phyloP scores from a whole-genome alignment of 2,113 vertebrate genomes.

The Willisornis vidua region DNA sequence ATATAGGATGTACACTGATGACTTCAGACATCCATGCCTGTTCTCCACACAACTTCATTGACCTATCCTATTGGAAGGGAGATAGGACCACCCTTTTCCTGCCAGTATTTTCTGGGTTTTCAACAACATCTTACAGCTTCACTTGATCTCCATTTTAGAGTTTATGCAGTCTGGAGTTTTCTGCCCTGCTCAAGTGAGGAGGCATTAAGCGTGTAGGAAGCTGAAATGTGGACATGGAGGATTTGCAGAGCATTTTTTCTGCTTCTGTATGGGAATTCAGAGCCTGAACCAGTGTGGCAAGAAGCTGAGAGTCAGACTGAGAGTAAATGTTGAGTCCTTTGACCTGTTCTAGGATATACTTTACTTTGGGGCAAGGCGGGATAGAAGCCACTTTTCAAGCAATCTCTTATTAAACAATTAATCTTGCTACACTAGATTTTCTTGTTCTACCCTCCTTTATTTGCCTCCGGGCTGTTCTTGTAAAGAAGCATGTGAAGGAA shows the following conservation, averaged over 20 bases:
- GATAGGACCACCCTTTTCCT: background rate
- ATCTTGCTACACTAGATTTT: conserved; percentile 2
- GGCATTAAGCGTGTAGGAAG: background rate
- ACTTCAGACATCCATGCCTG: background rate
- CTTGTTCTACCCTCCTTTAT: background rate
- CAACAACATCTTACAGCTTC: background rate
- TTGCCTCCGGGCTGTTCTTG: background rate
- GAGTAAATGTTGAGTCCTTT: background rate
- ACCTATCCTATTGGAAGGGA: background rate
- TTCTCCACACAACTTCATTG: background rate
- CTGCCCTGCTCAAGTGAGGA: background rate
- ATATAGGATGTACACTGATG: too few species aligned
- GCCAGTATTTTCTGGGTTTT: background rate
- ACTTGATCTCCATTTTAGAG: background rate
- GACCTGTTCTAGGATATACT: background rate
- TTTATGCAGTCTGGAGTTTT: background rate
- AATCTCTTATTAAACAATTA: background rate
- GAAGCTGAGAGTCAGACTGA: background rate
- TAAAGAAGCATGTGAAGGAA: background rate
- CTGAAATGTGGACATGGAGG: background rate
- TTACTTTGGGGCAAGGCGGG: background rate
- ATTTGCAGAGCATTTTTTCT: background rate
- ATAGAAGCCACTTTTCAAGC: background rate
- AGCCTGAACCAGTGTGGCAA: background rate
- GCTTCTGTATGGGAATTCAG: background rate